A percentile compares a stretch with the other conserved stretches of the same genome.
Conservation (phyloP, 2,113 vertebrate genomes). For the Chloropsis hardwickii region DNA sequence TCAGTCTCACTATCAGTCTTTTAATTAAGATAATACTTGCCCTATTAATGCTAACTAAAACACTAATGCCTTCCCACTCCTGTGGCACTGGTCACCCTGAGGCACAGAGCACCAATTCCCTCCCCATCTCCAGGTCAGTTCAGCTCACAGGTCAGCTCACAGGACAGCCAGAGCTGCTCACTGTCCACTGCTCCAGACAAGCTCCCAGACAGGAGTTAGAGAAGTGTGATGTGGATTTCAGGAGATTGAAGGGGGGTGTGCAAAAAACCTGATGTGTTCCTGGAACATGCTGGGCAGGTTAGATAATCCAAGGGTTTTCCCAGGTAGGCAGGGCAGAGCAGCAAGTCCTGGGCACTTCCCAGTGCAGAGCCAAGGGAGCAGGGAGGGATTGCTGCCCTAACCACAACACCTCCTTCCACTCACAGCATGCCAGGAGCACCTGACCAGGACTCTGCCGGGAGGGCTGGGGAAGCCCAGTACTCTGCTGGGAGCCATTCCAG, state of each 20-base stretch:
- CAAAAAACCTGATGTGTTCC: fast-evolving
- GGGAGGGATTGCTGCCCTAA: neutral
- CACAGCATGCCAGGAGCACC: fast-evolving
- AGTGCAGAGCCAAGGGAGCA: fast-evolving
- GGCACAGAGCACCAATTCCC: neutral
- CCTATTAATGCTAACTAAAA: neutral
- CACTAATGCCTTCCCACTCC: neutral
- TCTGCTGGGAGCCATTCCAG: neutral
- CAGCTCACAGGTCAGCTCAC: neutral
- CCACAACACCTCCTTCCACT: neutral
- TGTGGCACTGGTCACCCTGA: neutral
- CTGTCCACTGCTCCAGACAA: neutral
- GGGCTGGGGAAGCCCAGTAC: neutral
- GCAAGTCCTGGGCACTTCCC: neutral
- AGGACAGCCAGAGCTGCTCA: fast-evolving
- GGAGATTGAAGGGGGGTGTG: fast-evolving
- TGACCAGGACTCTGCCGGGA: neutral
- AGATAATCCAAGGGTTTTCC: neutral
- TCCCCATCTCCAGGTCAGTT: neutral
- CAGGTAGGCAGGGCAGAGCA: neutral
- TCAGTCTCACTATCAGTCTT: neutral
- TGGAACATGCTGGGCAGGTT: too few relatives aligned
- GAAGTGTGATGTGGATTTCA: fast-evolving
- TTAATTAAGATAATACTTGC: slow-evolving; percentile 7
- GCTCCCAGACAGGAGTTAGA: neutral